Evolutionary conservation across 2,113 vertebrate genomes (phyloP), one percentile per base, ranked within the genome.

Genomic region (Leiothrix lutea): DNA sequence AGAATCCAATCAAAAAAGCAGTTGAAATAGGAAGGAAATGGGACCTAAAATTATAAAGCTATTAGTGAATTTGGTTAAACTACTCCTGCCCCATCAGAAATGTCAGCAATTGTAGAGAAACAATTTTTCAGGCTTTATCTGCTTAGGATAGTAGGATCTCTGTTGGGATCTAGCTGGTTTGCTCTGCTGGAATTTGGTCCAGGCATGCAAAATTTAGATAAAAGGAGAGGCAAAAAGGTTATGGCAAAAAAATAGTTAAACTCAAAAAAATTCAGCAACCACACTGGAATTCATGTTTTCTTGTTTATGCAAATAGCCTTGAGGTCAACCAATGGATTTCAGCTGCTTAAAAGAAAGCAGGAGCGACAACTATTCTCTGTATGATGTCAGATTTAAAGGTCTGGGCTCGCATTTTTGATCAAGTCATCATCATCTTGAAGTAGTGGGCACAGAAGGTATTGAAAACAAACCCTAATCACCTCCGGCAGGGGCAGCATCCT

Each of bases 381-480:
- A 12, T 5, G 11, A 79, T 15, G 42, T 13, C 4, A 0, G 20
- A 62, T 70, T 57, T 83, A 47, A 80, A 77, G 40, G 20, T 47
- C 66, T 13, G 8, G 14, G 12, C 19, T 71, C 22, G 2, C 17
- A 16, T 28, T 81, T 79, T 61, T 45, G 15, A 50, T 33, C 17
- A 69, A 60, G 24, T 6, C 28, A 58, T 33, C 8, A 50, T 8
- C 12, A 65, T 61, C 67, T 26, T 6, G 8, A 79, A 66, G 26
- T 2, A 48, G 12, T 0, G 11, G 24, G 13, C 14, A n/a, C 5
- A 4, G 29, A 5, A 31, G 11, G 35, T 2, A 3, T 20, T n/a
- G 33, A 80, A 92, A 56, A 11, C 31, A 38, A 80, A 54, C 22
- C 22, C 35, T 6, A 2, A 42, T 17, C 62, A 65, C 24, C 58